Evolutionary conservation across 2,888 invertebrate genomes (phyloP), one percentile per base, ranked within the genome.

Genomic region (Ferrisia virgata): DNA sequence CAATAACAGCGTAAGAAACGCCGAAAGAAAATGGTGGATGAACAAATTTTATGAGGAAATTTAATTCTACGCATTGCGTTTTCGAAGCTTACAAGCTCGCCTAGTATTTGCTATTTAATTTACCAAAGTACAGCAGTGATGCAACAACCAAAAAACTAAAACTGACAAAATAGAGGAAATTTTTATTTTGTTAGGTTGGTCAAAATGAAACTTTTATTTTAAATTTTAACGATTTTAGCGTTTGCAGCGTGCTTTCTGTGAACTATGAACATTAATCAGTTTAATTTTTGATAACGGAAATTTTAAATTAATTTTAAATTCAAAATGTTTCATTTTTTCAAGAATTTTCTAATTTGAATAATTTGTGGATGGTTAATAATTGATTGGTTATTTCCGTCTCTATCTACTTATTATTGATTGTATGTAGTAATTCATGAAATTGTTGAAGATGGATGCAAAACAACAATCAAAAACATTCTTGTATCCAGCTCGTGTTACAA

Each of bases 11-110:
- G 4, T 18, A 36, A 76, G 18, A 76, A 76, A 76, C 22, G 81
- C 81, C 81, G 81, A 81, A 81, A 81, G 36, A 76, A 81, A 31
- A 81, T 53, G 81, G 53, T 81, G 81, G 81, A 80, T n/a, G 36
- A 81, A 79, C 9, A 28, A 36, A 11, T 40, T 43, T 40, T n/a
- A 43, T 13, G 2, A n/a, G n/a, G n/a, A 79, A 79, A 43, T 36
- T 8, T 18, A 13, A 28, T 28, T 25, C 58, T 58, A 58, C 58
- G 58, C 22, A 64, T 64, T 64, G 64, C 64, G 64, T 28, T 64
- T 64, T 64, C 28, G 28, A 28, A 64, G 28, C 53, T 53, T 53
- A 8, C 53, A 28, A 64, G 64, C 28, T 64, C 31, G 28, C n/a
- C n/a, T n/a, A n/a, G n/a, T n/a, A n/a, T n/a, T n/a, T n/a, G n/a